A percentile compares a stretch with the other conserved stretches of the same genome.
phyloP scores from a whole-genome alignment of 2,113 vertebrate species.

The Channa maculata region DNA sequence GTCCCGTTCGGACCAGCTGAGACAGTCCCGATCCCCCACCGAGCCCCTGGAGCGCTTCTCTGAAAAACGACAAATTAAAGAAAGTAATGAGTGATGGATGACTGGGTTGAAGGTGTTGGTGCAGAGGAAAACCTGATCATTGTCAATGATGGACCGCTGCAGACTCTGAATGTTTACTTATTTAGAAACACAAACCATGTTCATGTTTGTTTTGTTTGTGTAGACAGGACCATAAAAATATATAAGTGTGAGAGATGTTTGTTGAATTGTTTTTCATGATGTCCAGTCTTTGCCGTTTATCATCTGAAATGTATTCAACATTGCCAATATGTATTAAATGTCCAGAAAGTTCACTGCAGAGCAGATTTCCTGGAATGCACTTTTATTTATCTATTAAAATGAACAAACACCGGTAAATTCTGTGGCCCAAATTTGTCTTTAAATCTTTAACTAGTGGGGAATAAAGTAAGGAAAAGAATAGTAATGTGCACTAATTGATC shows the following conservation, averaged over 20 bases:
- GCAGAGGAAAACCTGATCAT: constrained; percentile 17
- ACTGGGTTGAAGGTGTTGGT: background rate
- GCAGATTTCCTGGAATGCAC: constrained; percentile 72
- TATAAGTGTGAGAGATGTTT: constrained; percentile 26
- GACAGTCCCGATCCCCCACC: constrained; percentile 14
- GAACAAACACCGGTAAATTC: constrained; percentile 69
- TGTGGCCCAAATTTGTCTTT: constrained; percentile 50
- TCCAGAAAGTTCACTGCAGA: constrained; percentile 69
- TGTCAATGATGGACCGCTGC: constrained; percentile 51
- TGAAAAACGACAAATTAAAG: background rate
- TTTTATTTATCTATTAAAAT: constrained; percentile 83
- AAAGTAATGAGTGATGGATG: constrained; percentile 3
- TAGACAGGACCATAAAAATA: constrained; percentile 39
- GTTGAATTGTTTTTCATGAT: constrained; percentile 19
- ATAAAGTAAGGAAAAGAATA: background rate
- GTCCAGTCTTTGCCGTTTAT: constrained; percentile 29
- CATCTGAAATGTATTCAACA: constrained; percentile 33
- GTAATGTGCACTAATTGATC: background rate
- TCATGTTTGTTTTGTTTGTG: constrained; percentile 59
- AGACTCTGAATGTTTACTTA: constrained; percentile 77
- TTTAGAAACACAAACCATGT: constrained; percentile 43
- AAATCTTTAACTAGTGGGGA: background rate
- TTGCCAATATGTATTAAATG: constrained; percentile 72
- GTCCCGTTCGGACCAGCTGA: background rate
- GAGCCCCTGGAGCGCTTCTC: constrained; percentile 18